These are phyloP conservation scores for Lates calcarifer DNA, from an alignment of 2,113 vertebrate species.

Conservation along the genomic window DNA sequence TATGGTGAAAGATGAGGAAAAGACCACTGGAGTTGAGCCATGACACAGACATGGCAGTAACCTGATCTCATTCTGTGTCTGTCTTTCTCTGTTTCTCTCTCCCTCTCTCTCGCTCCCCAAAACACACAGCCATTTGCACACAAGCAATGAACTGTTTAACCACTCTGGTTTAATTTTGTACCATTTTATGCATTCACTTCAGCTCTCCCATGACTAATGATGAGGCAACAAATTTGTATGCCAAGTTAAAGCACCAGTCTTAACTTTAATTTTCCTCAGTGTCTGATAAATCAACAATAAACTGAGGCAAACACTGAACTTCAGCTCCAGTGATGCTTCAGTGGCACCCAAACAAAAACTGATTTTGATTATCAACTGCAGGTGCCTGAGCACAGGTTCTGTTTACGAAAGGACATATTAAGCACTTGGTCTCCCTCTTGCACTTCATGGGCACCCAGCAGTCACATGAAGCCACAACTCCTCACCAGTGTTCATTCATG, in stretches of 20 bases:
- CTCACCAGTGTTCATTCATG: slow-evolving; percentile 32
- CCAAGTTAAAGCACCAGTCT: slow-evolving; percentile 1
- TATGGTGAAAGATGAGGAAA: slow-evolving; percentile 63
- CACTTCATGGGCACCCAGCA: slow-evolving; percentile 1
- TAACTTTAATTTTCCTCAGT: slow-evolving; percentile 7
- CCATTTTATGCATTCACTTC: slow-evolving; percentile 47
- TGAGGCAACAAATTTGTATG: not conserved
- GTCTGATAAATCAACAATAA: not conserved
- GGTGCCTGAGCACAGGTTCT: not conserved
- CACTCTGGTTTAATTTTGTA: slow-evolving; percentile 25
- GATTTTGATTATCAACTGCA: not conserved
- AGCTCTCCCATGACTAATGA: slow-evolving; percentile 36
- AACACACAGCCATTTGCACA: slow-evolving; percentile 48
- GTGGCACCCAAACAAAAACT: slow-evolving; percentile 8
- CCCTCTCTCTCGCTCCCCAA: slow-evolving; percentile 15
- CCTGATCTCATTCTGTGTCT: slow-evolving; percentile 49
- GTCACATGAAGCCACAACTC: slow-evolving; percentile 18
- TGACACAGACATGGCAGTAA: slow-evolving; percentile 75
- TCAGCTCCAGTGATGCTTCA: not conserved
- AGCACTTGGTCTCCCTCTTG: not conserved
- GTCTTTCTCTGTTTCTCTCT: not conserved
- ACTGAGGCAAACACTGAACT: not conserved
- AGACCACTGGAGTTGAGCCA: slow-evolving; percentile 65
- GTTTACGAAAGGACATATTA: not conserved
- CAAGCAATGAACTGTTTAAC: slow-evolving; percentile 42